Conservation (phyloP, 1,140 invertebrate species). For the Drosophila malerkotliana region DNA sequence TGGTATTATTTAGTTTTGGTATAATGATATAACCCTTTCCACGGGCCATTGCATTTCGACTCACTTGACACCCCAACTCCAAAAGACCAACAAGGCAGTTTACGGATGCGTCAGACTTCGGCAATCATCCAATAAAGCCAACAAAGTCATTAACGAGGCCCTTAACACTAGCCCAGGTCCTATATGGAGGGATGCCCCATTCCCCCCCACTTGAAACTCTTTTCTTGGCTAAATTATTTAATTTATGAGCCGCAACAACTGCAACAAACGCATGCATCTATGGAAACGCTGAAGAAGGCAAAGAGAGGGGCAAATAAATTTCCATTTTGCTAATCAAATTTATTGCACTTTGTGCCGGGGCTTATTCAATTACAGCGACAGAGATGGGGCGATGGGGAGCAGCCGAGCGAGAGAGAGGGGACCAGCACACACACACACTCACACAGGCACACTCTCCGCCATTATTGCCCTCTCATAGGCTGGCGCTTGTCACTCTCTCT, state of each 20-base stretch:
- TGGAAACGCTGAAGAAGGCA: slow-evolving; percentile 39
- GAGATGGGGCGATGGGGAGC: slow-evolving; percentile 21
- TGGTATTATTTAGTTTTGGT: background rate
- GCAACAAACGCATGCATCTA: slow-evolving; percentile 59
- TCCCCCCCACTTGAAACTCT: background rate
- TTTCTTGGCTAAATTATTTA: slow-evolving; percentile 73
- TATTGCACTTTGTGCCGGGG: slow-evolving; percentile 81
- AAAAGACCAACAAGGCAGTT: slow-evolving; percentile 32
- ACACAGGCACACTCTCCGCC: slow-evolving; percentile 44
- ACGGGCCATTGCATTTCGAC: slow-evolving; percentile 16
- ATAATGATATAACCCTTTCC: slow-evolving; percentile 30
- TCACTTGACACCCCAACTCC: slow-evolving; percentile 23
- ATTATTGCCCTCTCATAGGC: slow-evolving; percentile 68
- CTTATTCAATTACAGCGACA: slow-evolving; percentile 78
- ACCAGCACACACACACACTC: too few species aligned
- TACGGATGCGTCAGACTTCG: slow-evolving; percentile 29
- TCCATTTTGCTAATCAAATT: slow-evolving; percentile 84
- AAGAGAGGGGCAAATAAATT: slow-evolving; percentile 68
- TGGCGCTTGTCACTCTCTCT: slow-evolving; percentile 25
- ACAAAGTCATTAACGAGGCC: slow-evolving; percentile 72
- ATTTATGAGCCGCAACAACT: slow-evolving; percentile 78
- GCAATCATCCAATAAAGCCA: slow-evolving; percentile 65
- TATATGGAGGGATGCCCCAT: slow-evolving; percentile 21
- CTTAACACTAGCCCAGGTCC: slow-evolving; percentile 58
- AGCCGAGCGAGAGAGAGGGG: background rate